Evolutionary conservation across 1,140 invertebrate species (phyloP), one percentile per base, ranked within the genome.

Genomic region (Cydia strobilella): DNA sequence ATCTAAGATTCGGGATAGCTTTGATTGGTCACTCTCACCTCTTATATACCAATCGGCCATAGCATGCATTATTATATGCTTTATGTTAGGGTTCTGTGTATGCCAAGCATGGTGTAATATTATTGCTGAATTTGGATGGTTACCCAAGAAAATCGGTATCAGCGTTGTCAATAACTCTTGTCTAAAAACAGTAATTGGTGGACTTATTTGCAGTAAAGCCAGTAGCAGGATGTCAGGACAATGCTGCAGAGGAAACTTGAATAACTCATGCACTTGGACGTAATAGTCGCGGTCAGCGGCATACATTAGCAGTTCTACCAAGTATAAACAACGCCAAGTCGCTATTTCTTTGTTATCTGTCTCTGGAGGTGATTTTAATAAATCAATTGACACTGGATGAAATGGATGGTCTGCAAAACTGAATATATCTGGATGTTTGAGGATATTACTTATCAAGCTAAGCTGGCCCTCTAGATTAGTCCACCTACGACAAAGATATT

Each of bases 11-110:
- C 98, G 93, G 0, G 98, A 98, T 2, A 99, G 93, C 85, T 98
- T 95, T 1, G 96, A 96, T 90, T 99, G 98, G 92, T 99, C 98
- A 84, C 97, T 96, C 79, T 99, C 98, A 31, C 97, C 96, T 31
- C 97, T 95, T 76, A 97, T 94, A 88, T 99, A 99, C 98, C 98
- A 99, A 74, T 99, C 98, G 2, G 97, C 97, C 98, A 99, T 99
- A 0, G 98, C 95, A 82, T 98, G 97, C 96, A 99, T 99, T 42
- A 99, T 97, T 62, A 98, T 96, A 4, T 96, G 95, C 75, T 97
- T 96, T 48, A 97, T 94, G 73, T 95, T 95, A 7, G 95, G 93
- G 80, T 95, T 95, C 84, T 96, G 95, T 0, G 94, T 94, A 86
- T 97, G 97, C 99, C 99, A 99, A 0, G 98, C 98, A 89, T 98